Evolutionary conservation across 2,113 vertebrate genomes (phyloP).

Genomic region (Poeciliopsis retropinna): DNA sequence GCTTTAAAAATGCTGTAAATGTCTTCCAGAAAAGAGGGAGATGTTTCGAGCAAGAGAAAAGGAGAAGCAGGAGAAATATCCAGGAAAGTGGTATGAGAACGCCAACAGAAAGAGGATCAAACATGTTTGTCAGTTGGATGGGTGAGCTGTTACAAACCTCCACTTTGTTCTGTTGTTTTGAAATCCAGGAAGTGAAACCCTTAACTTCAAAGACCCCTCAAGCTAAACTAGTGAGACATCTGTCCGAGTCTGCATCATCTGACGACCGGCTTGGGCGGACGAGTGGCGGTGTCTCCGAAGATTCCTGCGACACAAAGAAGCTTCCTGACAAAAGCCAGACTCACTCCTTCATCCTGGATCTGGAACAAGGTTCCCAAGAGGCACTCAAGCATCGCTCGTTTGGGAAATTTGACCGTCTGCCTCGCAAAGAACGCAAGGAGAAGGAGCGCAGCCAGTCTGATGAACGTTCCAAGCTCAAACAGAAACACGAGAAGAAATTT

Average conservation of each 20-base stretch:
- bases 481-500: conserved; percentile 80
- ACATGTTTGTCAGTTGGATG: not conserved
- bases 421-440: conserved; percentile 88
- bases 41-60: conserved; percentile 81
- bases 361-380: conserved; percentile 85
- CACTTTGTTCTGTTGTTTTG: conserved; percentile 36
- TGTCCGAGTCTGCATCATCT: conserved; percentile 79
- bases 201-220: conserved; percentile 72
- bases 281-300: conserved; percentile 79
- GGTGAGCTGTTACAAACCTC: not conserved
- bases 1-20: not conserved
- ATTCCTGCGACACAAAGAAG: conserved; percentile 81
- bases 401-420: conserved; percentile 84
- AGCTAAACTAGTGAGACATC: conserved; percentile 80
- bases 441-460: conserved; percentile 84
- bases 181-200: conserved; percentile 81
- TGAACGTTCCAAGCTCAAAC: conserved; percentile 86
- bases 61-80: conserved; percentile 81
- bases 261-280: conserved; percentile 85
- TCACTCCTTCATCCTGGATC: conserved; percentile 81
- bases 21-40: conserved; percentile 74
- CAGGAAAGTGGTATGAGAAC: conserved; percentile 81
- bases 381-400: conserved; percentile 82
- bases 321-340: conserved; percentile 79
- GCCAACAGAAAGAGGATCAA: not conserved